Percentiles rank a stretch among this genome's conserved stretches.
These are phyloP conservation scores for Melanitta fusca DNA, from an alignment of 2,797 vertebrate genomes.

Conservation along the genomic window DNA sequence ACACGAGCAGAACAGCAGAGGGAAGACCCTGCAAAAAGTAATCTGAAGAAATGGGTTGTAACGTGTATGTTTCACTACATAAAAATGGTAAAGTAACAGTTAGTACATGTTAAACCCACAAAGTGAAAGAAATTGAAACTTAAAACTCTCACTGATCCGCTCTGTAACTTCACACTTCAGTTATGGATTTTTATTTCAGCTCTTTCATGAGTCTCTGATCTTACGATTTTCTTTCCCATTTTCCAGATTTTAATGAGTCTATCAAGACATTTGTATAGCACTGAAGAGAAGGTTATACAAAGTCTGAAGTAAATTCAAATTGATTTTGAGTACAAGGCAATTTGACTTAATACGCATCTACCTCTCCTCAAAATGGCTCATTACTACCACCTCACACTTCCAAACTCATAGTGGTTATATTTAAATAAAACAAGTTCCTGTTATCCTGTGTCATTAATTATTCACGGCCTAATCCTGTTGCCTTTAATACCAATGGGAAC, in stretches of 20 bases:
- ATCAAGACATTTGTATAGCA: constrained; percentile 39
- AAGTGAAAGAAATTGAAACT: constrained; percentile 23
- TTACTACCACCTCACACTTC: background rate
- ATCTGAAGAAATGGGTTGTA: background rate
- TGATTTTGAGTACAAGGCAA: constrained; percentile 10
- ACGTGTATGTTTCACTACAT: background rate
- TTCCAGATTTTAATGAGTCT: constrained; percentile 55
- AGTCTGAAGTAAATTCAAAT: constrained; percentile 59
- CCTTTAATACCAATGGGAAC: background rate
- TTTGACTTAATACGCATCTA: constrained; percentile 22
- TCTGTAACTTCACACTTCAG: background rate
- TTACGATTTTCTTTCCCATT: constrained; percentile 17
- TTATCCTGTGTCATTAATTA: background rate
- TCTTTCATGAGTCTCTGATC: constrained; percentile 17
- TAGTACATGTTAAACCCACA: background rate
- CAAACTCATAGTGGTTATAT: background rate
- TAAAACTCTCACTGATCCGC: constrained; percentile 15
- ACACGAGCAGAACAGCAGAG: background rate
- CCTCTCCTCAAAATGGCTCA: background rate
- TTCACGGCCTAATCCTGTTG: background rate
- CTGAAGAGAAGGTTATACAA: constrained; percentile 53
- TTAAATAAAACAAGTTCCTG: background rate
- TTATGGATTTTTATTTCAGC: constrained; percentile 6
- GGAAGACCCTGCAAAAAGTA: background rate
- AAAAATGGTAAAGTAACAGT: background rate